These are phyloP conservation scores for Holacanthella duospinosa DNA, from an alignment of 2,888 invertebrate genomes.

Conservation along the genomic window DNA sequence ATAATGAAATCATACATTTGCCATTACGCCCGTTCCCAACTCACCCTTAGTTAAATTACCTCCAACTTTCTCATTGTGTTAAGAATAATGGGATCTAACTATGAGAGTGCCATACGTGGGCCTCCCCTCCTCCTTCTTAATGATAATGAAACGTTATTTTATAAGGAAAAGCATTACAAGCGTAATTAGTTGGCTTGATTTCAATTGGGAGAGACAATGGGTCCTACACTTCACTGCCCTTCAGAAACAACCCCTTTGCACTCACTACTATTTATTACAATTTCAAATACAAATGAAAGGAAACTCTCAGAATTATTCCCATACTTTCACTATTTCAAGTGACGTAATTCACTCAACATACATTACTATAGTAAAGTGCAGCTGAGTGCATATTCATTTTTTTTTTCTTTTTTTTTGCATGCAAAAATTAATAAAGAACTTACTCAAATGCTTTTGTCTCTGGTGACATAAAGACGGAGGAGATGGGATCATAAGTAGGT, in stretches of 20 bases:
- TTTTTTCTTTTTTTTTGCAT: neutral
- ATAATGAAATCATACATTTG: constrained; percentile 20
- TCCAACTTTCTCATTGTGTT: constrained; percentile 6
- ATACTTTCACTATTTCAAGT: too few relatives aligned
- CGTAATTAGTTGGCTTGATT: constrained; percentile 2
- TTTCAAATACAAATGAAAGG: neutral
- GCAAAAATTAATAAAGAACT: neutral
- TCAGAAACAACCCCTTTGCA: neutral
- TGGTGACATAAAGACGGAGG: neutral
- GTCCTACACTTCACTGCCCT: neutral
- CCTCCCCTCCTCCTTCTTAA: neutral
- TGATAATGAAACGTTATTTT: neutral
- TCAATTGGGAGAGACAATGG: constrained; percentile 3
- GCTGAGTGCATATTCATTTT: too few relatives aligned
- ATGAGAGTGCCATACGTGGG: constrained; percentile 5
- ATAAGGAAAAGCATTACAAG: neutral
- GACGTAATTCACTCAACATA: too few relatives aligned
- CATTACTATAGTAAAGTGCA: too few relatives aligned
- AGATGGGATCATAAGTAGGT: neutral
- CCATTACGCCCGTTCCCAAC: neutral
- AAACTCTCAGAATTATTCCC: too few relatives aligned
- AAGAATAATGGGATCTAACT: constrained; percentile 6
- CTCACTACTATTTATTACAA: neutral
- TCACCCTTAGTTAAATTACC: constrained; percentile 6
- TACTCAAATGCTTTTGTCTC: too few relatives aligned